Evolutionary conservation across 2,797 vertebrate genomes (phyloP).

Genomic region (Prionace glauca): DNA sequence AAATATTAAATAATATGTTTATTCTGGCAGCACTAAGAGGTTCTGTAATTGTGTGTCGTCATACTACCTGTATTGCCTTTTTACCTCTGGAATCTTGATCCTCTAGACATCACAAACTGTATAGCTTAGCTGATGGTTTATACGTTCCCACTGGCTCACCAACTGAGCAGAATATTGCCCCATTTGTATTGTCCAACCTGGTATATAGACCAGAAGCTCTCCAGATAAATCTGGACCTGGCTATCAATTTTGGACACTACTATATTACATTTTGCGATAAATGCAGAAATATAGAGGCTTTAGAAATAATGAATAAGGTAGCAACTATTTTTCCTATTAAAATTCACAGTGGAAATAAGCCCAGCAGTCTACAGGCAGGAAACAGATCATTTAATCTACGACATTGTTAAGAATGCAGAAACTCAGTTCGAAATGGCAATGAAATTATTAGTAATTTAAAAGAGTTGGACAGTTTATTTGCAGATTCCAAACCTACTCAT

Average conservation of each 20-base stretch:
- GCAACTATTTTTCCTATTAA: background rate
- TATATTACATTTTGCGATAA: background rate
- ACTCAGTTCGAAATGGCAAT: background rate
- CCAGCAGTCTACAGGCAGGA: too few species aligned
- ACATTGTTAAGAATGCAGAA: background rate
- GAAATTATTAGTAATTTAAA: background rate
- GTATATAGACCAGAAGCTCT: background rate
- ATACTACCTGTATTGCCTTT: background rate
- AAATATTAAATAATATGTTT: slow-evolving; percentile 31
- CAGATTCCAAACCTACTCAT: background rate
- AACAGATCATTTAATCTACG: background rate
- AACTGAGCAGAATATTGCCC: background rate
- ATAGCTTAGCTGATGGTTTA: background rate
- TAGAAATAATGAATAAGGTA: background rate
- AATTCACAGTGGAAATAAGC: background rate
- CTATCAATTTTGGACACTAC: background rate
- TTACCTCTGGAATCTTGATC: background rate
- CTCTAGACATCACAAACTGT: background rate
- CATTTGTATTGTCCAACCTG: background rate
- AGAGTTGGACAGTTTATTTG: background rate
- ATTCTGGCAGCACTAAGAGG: slow-evolving; percentile 1
- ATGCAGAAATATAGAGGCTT: background rate
- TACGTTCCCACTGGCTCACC: background rate
- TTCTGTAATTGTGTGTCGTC: background rate
- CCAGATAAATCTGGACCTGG: background rate